Percentiles rank a stretch among this genome's conserved stretches.
phyloP scores from a whole-genome alignment of 2,888 invertebrate species.

The Dugesia japonica region DNA sequence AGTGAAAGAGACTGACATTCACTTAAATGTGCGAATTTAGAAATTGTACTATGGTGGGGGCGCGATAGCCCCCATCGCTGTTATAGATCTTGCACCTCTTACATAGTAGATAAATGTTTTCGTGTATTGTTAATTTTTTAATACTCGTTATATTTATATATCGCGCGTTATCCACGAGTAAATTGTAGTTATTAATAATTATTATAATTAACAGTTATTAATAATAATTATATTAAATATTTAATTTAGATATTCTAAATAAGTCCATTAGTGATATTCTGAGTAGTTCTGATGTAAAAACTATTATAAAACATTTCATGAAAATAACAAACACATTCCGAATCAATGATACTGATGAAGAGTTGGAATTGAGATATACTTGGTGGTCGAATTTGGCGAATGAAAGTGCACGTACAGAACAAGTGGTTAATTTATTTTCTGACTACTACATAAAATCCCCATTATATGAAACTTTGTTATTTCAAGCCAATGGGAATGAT shows the following conservation, averaged over 20 bases:
- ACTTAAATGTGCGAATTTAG: too few species aligned
- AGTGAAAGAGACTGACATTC: too few species aligned
- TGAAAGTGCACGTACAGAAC: constrained; percentile 35
- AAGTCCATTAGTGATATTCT: neutral
- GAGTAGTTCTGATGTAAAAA: neutral
- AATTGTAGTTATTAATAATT: too few species aligned
- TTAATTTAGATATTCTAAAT: neutral
- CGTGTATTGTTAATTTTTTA: too few species aligned
- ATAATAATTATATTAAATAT: too few species aligned
- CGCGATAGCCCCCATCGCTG: too few species aligned
- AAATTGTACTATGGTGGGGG: too few species aligned
- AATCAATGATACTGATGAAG: constrained; percentile 33
- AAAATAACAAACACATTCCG: constrained; percentile 23
- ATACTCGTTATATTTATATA: too few species aligned
- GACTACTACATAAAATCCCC: constrained; percentile 28
- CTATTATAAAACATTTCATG: constrained; percentile 20
- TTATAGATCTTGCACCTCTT: too few species aligned
- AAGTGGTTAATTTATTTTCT: constrained; percentile 33
- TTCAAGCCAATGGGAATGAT: constrained; percentile 20
- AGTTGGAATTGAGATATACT: constrained; percentile 33
- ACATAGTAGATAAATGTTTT: too few species aligned
- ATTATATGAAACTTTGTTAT: constrained; percentile 23
- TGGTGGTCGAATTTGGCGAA: constrained; percentile 36
- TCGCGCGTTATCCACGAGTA: too few species aligned
- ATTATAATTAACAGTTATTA: too few species aligned